These are phyloP conservation scores for Pseudomyrmex concolor DNA, from an alignment of 1,140 invertebrate species.

Conservation along the genomic window DNA sequence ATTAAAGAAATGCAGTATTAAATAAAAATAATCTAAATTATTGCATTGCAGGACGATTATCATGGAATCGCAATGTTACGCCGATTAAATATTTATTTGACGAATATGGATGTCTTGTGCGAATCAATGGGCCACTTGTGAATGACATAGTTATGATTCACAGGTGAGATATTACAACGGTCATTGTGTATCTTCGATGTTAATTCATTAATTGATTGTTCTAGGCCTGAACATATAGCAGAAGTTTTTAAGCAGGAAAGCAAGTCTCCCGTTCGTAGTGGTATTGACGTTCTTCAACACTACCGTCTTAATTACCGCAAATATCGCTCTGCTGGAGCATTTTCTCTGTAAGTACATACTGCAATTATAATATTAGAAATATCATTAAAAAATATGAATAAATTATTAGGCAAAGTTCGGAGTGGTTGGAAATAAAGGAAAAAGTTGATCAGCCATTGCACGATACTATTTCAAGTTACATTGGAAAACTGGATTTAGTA, in stretches of 20 bases:
- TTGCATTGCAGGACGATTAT: slow-evolving; percentile 79
- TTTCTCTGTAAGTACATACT: slow-evolving; percentile 85
- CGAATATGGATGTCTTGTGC: slow-evolving; percentile 88
- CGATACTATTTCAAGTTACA: slow-evolving; percentile 79
- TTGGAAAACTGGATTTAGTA: slow-evolving; percentile 78
- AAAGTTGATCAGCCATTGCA: slow-evolving; percentile 84
- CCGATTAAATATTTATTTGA: slow-evolving; percentile 86
- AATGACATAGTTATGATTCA: slow-evolving; percentile 86
- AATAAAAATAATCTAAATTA: not conserved
- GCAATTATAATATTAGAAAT: not conserved
- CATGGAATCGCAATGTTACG: slow-evolving; percentile 80
- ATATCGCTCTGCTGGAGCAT: slow-evolving; percentile 85
- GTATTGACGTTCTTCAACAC: slow-evolving; percentile 87
- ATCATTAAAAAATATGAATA: slow-evolving; percentile 4
- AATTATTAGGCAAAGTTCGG: slow-evolving; percentile 82
- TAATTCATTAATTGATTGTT: not conserved
- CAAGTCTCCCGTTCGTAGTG: slow-evolving; percentile 86
- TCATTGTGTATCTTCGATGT: not conserved
- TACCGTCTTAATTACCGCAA: slow-evolving; percentile 86
- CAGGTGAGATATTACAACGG: slow-evolving; percentile 64
- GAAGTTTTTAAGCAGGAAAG: slow-evolving; percentile 87
- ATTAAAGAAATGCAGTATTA: not conserved
- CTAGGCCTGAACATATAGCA: slow-evolving; percentile 87
- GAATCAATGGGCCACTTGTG: slow-evolving; percentile 87
- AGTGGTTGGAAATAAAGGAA: slow-evolving; percentile 86